phyloP scores from a whole-genome alignment of 2,113 vertebrate species.

The Dipodomys spectabilis region DNA sequence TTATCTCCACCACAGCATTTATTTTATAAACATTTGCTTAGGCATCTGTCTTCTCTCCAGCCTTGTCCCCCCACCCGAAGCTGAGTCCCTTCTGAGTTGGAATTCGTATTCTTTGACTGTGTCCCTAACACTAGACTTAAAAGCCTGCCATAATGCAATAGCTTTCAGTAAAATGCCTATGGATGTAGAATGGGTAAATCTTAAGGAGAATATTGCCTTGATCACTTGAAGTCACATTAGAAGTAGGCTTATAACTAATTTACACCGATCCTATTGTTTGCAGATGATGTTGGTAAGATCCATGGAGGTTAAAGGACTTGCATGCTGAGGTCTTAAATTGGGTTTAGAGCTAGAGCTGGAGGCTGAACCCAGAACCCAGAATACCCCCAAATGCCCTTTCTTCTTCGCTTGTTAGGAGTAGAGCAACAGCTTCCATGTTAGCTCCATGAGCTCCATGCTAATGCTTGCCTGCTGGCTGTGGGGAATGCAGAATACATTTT shows the following conservation, averaged over 20 bases:
- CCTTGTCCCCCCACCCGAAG: background rate
- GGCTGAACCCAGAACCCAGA: background rate
- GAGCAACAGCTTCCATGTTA: background rate
- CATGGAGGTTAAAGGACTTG: background rate
- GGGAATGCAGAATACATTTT: constrained; percentile 71
- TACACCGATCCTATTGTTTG: background rate
- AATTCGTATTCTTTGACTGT: background rate
- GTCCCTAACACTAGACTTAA: background rate
- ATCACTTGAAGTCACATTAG: background rate
- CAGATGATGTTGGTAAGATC: background rate
- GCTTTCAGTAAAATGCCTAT: background rate
- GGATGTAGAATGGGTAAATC: background rate
- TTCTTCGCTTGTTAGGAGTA: background rate
- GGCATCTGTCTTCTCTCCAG: background rate
- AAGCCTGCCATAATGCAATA: background rate
- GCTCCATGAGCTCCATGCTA: background rate
- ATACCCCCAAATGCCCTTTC: background rate
- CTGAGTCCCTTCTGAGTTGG: background rate
- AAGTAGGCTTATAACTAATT: background rate
- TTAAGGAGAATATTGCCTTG: background rate
- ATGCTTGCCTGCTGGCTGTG: constrained; percentile 3
- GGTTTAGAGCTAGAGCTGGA: background rate
- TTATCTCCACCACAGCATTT: background rate
- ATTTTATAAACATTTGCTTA: background rate
- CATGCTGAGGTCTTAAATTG: background rate